phyloP scores from a whole-genome alignment of 2,113 vertebrate genomes.

The Uria aalge region DNA sequence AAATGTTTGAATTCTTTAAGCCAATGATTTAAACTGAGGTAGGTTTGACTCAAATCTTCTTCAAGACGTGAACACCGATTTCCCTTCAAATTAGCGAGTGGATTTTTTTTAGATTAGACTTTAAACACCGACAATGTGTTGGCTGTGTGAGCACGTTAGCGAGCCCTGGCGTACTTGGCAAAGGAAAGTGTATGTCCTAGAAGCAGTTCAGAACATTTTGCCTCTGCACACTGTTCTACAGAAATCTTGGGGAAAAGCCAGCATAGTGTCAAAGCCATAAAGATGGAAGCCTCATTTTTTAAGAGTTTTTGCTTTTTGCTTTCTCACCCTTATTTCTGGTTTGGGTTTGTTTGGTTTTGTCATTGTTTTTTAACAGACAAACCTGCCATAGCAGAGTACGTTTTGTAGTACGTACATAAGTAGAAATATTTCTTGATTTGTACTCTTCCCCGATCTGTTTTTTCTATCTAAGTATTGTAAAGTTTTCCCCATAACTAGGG shows the following conservation, averaged over 20 bases:
- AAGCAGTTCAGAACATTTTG: not conserved
- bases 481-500: not conserved
- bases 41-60: not conserved
- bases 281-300: not conserved
- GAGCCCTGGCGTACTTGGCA: not conserved
- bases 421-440: not conserved
- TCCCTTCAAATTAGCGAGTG: not conserved
- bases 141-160: not conserved
- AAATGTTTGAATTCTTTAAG: not conserved
- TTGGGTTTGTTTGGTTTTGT: not conserved
- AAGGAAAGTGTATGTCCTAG: not conserved
- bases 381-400: fast-evolving
- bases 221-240: not conserved
- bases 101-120: not conserved
- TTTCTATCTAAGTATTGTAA: not conserved
- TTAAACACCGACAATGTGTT: not conserved
- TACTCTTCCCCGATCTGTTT: not conserved
- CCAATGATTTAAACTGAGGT: not conserved
- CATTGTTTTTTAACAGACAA: not conserved
- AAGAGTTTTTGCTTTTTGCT: not conserved
- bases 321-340: not conserved
- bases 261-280: not conserved
- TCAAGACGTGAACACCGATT: not conserved
- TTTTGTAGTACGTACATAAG: not conserved
- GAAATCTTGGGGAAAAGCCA: not conserved